Evolutionary conservation across 2,797 vertebrate genomes (phyloP), one percentile per base, ranked within the genome.

Genomic region (Notamacropus eugenii): DNA sequence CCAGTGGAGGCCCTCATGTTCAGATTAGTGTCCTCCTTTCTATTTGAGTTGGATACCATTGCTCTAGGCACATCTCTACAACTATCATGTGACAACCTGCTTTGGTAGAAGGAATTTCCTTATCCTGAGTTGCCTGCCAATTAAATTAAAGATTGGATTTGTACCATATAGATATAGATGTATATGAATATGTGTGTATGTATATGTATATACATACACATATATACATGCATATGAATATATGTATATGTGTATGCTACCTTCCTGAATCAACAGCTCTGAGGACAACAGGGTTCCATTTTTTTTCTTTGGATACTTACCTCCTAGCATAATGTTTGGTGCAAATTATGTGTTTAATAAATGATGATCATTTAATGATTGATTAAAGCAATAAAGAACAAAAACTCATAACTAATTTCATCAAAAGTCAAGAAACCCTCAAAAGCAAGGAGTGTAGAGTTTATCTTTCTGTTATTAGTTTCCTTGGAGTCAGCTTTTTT

Each of bases 121-220:
- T n/a, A 67, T n/a, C 31, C 34, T 19, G 14, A 67, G 34, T n/a
- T 67, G 9, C 34, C 62, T n/a, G 19, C 34, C 62, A n/a, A 40
- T n/a, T 16, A 74, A 74, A 74, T 19, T 34, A 22, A 74, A 74
- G 59, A 29, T 67, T n/a, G 4, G 16, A 1, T 67, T 34, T 4
- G 4, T 34, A 67, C 31, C 59, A 52, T 52, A 52, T 52, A 52
- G 22, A 56, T 24, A 24, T 56, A 5, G 1, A 55, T 55, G 19
- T 19, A 55, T 6, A 52, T 52, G 6, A 0, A 52, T 52, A 0
- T 40, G 5, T 82, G 40, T 46, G 2, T 22, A 22, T 40, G 16
- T 40, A 74, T 1, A 0, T 40, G 4, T n/a, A n/a, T 9, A 40
- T 74, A 29, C 6, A 24, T 28, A 6, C n/a, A 4, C 34, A 31